Base-by-base conservation (phyloP, 2,797 vertebrate genomes). In the Fistularia tabacaria region DNA sequence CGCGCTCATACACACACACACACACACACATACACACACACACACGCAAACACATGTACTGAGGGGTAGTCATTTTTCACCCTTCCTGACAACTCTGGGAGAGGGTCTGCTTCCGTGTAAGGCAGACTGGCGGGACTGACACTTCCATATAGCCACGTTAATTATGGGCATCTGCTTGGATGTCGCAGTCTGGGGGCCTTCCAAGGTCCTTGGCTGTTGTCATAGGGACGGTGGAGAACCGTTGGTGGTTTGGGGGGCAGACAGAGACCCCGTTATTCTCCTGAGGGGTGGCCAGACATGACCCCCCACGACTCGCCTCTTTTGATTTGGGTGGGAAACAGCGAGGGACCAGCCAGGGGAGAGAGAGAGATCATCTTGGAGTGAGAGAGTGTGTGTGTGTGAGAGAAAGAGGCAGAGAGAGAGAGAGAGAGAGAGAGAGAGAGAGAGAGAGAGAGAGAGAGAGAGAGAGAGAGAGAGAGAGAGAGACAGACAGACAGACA, bases 221-320 rank as follows among this genome's bases (percentile, higher is more conserved):
- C 72, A 91, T 91, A 90, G 79, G 90, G 91, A 91, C 70, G 67
- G 74, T 62, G 51, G 71, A 80, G 87, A 73, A 68, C 85, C 81
- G 85, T 88, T 88, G 87, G 80, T 82, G 84, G 82, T 81, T 83
- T 71, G 62, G 64, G 68, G 76, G 72, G 62, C 81, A 88, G 85
- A 89, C 88, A 91, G 91, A 89, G 89, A 86, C 80, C 85, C 76
- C 73, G 85, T 90, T 88, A 85, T 88, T 92, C 88, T 92, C 89
- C 76, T 43, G 90, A 87, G 91, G 81, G 82, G 82, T 90, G 91
- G 87, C 92, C 91, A 92, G 92, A 92, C 90, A 76, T 90, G 91
- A 93, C 90, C 91, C 88, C 84, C 77, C 74, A 79, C 66, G 74
- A 84, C 83, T 85, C 77, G 12, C 68, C 74, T 63, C 82, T 87